Evolutionary conservation across 2,888 invertebrate species (phyloP).

Genomic region (Rhaphigaster nebulosa): DNA sequence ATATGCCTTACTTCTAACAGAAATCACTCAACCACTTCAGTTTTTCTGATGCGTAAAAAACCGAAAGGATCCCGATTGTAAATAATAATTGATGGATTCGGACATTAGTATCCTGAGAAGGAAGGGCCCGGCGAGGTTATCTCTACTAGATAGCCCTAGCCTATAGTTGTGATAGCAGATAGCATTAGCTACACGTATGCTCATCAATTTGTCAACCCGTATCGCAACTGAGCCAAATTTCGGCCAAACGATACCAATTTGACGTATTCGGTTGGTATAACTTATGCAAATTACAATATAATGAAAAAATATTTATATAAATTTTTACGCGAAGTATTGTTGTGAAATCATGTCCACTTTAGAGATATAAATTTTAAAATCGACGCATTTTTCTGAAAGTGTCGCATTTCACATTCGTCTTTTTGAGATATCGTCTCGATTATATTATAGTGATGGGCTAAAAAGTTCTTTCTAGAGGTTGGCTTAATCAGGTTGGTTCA

Average conservation of each 20-base stretch:
- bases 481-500: no score
- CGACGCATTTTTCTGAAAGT: no score
- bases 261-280: not conserved
- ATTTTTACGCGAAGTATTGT: no score
- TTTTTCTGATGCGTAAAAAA: conserved; percentile 38
- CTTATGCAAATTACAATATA: not conserved
- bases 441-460: no score
- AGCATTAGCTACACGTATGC: not conserved
- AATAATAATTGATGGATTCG: conserved; percentile 20
- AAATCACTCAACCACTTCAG: not conserved
- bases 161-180: not conserved
- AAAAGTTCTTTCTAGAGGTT: no score
- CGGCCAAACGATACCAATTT: not conserved
- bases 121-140: conserved; percentile 7
- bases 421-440: no score
- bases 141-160: not conserved
- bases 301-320: no score
- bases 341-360: no score
- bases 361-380: no score
- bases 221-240: not conserved
- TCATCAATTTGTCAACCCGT: not conserved
- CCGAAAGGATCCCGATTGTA: not conserved
- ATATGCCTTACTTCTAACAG: not conserved
- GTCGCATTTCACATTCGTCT: no score
- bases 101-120: not conserved